Conservation (phyloP, 2,113 vertebrate genomes). For the Anas platyrhynchos region DNA sequence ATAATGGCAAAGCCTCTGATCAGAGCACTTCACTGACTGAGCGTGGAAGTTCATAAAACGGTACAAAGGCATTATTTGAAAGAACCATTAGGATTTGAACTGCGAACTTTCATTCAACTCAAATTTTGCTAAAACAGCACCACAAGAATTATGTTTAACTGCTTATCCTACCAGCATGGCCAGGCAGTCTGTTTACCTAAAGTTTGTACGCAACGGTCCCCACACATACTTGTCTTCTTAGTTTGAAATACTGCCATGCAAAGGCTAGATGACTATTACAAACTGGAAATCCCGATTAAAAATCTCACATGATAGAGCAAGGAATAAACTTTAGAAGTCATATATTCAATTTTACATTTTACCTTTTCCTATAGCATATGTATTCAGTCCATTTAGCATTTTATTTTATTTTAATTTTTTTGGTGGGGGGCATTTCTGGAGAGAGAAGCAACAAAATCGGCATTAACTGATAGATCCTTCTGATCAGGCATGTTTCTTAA, state of each 20-base stretch:
- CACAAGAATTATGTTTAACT: neutral
- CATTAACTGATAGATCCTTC: neutral
- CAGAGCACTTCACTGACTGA: neutral
- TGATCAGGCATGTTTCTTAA: neutral
- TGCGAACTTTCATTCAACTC: neutral
- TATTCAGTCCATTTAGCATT: neutral
- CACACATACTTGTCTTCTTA: neutral
- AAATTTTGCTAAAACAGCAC: neutral
- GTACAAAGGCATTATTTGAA: neutral
- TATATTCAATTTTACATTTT: neutral
- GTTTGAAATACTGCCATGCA: neutral
- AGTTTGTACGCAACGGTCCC: neutral
- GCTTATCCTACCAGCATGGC: neutral
- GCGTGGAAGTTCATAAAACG: neutral
- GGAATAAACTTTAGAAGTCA: neutral
- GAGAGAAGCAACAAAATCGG: neutral
- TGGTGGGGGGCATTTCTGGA: neutral
- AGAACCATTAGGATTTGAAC: neutral
- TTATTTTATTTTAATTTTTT: neutral
- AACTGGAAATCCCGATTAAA: neutral
- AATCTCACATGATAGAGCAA: neutral
- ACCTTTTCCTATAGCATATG: neutral
- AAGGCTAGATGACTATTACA: rapidly evolving
- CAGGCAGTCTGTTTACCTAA: neutral
- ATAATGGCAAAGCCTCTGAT: neutral